Evolutionary conservation across 2,113 vertebrate genomes (phyloP), one percentile per base, ranked within the genome.

Genomic region (Percina caprodes): DNA sequence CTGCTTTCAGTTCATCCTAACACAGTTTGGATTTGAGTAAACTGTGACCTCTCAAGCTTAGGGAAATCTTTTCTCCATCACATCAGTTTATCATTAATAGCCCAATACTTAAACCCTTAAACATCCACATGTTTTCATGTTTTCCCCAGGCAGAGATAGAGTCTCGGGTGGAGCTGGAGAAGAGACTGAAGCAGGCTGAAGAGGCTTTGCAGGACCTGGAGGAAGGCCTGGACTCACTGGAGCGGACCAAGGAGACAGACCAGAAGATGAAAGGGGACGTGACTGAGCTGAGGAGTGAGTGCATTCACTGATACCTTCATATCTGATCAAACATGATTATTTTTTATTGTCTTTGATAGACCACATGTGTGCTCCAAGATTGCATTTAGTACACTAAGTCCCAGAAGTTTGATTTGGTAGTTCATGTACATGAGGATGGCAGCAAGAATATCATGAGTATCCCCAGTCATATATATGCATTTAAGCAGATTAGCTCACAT

Each of bases 251-350:
- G 77, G 98, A 99, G 92, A 95, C 94, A 46, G 97, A 98, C 16
- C 96, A 98, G 93, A 96, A 94, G 93, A 98, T 99, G 97, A 97
- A 96, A 77, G 97, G 97, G 0, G 97, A 98, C 0, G 98, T 99
- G 86, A 95, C 95, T 30, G 96, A 99, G 23, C 95, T 99, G 80
- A 97, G 96, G 92, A 96, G 98, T 99, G 93, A 96, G 98, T 90
- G 6, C 15, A 14, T 12, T 46, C 39, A 12, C 19, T 12, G 23
- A 46, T 8, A 0, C 46, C 6, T 35, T 46, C 9, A 16, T 1
- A 4, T 21, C 15, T 15, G 3, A 3, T 48, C 6, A 12, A 15
- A 15, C 8, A 19, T 56, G n/a, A 30, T 30, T 9, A 39, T 10
- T 10, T 11, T 39, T 3, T 42, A 11, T 2, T 10, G 39, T 42